Evolutionary conservation across 2,888 invertebrate genomes (phyloP).

Genomic region (Lottia scabra): DNA sequence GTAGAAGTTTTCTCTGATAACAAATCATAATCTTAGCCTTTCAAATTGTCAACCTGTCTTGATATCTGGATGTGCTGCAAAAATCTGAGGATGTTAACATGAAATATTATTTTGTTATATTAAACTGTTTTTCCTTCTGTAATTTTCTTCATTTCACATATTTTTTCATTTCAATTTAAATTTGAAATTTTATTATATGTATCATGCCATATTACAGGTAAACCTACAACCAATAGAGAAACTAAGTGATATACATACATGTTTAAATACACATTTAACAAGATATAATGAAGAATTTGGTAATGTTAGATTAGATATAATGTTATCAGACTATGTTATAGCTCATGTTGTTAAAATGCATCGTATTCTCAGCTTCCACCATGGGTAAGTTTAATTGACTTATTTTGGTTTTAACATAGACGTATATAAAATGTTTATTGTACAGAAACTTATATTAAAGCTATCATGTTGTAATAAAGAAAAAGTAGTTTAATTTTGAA

Average conservation of each 20-base stretch:
- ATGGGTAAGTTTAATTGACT: conserved; percentile 53
- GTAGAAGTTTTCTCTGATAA: no score
- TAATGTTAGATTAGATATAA: conserved; percentile 63
- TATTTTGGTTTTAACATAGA: neutral
- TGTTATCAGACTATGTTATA: conserved; percentile 66
- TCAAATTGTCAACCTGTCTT: no score
- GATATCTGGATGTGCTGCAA: no score
- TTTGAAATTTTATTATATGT: neutral
- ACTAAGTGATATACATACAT: conserved; percentile 60
- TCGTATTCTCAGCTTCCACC: conserved; percentile 65
- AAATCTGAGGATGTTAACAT: no score
- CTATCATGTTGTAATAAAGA: no score
- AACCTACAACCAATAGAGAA: conserved; percentile 62
- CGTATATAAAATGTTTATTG: no score
- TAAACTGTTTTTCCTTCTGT: neutral
- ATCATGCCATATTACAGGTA: conserved; percentile 44
- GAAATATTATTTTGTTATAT: no score
- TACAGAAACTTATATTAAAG: no score
- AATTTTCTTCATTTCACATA: no score
- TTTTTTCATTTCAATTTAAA: no score
- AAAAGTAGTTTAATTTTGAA: no score
- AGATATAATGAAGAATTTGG: conserved; percentile 69
- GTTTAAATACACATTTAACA: conserved; percentile 63
- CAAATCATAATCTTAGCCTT: no score
- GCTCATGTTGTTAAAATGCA: conserved; percentile 66